Conservation (phyloP, 2,797 vertebrate species). For the Dallia pectoralis region DNA sequence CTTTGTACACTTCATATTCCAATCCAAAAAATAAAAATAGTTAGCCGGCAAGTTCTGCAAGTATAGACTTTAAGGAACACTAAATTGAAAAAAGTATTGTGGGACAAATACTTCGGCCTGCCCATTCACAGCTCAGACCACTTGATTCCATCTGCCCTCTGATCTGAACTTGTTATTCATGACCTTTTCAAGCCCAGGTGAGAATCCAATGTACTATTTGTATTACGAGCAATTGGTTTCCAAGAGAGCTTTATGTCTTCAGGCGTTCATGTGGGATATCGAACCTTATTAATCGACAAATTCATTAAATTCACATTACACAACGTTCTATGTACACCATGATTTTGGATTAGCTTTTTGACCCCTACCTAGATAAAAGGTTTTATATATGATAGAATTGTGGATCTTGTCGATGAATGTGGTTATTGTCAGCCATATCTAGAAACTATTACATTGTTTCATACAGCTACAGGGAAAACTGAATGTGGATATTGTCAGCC, state of each 20-base stretch:
- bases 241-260: background rate
- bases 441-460: background rate
- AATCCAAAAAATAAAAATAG: background rate
- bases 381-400: background rate
- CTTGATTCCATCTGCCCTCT: constrained; percentile 36
- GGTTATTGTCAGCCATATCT: background rate
- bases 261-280: background rate
- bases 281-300: too few relatives aligned
- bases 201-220: constrained; percentile 31
- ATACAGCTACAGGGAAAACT: background rate
- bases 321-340: background rate
- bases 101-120: constrained; percentile 31
- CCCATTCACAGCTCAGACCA: constrained; percentile 32
- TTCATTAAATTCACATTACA: background rate
- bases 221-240: background rate
- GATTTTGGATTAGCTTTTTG: background rate
- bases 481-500: background rate
- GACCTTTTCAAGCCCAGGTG: constrained; percentile 46
- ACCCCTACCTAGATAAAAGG: background rate
- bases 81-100: constrained; percentile 38
- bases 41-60: background rate
- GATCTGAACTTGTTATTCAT: constrained; percentile 45
- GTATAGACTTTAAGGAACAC: constrained; percentile 6
- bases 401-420: background rate
- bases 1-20: background rate